A percentile compares a stretch with the other conserved stretches of the same genome.
phyloP scores from a whole-genome alignment of 2,797 vertebrate genomes.

The Leptodactylus fallax region DNA sequence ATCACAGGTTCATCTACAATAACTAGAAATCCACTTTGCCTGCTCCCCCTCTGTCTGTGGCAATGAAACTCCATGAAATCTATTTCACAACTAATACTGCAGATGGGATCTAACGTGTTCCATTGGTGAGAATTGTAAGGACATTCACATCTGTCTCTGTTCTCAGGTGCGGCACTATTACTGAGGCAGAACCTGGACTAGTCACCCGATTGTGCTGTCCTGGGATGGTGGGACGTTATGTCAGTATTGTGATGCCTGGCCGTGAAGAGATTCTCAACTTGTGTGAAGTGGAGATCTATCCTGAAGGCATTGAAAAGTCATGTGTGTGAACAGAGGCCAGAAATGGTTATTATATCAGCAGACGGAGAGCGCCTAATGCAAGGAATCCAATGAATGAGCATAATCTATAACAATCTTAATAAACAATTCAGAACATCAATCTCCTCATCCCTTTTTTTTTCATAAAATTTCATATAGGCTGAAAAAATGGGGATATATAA shows the following conservation, averaged over 20 bases:
- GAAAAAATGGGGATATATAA: too few relatives aligned
- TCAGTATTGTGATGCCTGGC: slow-evolving; percentile 49
- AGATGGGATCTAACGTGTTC: too few relatives aligned
- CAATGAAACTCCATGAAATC: too few relatives aligned
- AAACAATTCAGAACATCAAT: neutral
- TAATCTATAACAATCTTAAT: neutral
- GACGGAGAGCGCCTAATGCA: neutral
- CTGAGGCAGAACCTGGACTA: neutral
- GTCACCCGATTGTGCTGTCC: slow-evolving; percentile 43
- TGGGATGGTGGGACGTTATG: slow-evolving; percentile 40
- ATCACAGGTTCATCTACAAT: too few relatives aligned
- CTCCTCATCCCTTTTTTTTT: neutral
- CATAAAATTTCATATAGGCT: too few relatives aligned
- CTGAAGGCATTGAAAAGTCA: neutral
- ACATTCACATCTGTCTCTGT: neutral
- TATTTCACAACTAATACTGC: too few relatives aligned
- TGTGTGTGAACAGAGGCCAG: neutral
- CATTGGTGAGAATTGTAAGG: too few relatives aligned
- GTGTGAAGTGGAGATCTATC: slow-evolving; percentile 61
- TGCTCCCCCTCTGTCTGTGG: too few relatives aligned
- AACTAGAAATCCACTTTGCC: too few relatives aligned
- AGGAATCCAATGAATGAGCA: neutral
- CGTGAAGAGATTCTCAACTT: slow-evolving; percentile 42
- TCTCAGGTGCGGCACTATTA: slow-evolving; percentile 48
- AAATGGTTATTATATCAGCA: neutral